Base-by-base conservation (phyloP, 2,113 vertebrate genomes). In the Orientallactaga bullata region DNA sequence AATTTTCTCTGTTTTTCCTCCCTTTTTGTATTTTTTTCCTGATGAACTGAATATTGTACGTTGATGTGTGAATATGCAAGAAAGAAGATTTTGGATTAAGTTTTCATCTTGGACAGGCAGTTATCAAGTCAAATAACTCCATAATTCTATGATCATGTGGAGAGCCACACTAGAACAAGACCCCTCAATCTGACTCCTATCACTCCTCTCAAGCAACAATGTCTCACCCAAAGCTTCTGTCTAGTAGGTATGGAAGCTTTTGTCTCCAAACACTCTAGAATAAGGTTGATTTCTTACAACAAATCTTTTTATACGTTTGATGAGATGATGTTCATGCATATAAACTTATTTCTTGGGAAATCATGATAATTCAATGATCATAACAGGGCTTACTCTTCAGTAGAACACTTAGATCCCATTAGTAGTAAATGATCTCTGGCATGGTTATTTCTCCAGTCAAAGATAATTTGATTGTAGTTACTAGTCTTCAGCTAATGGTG, bases 391-490 rank as follows among this genome's bases (percentile, higher is more conserved):
- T 93, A 85, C 71, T 81, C 47, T n/a, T 84, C 10, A 84, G 21
- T 65, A 68, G 3, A 47, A 42, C 3, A 55, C 39, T 86, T 42
- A 35, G 28, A 88, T 87, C 68, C n/a, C 39, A 82, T 94, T 93
- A 89, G 17, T 58, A 60, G 83, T 55, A 78, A 87, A 66, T 68
- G 55, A 37, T 84, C 63, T 93, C 72, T 88, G 82, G 5, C 37
- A 20, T 86, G 83, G 32, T 90, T 90, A 88, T 88, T 91, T 90
- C 82, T 95, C 55, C 1, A 16, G 82, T 90, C 93, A 92, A 92
- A 94, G 80, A 96, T 89, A 95, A 95, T 96, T 94, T 93, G 80
- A 82, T 60, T 94, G 63, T 85, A 92, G 93, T 91, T 92, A 92
- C 68, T 87, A 73, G 72, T 92, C 83, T 96, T 32, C 37, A 87